phyloP scores from a whole-genome alignment of 2,888 invertebrate genomes.

The Buathra laborator region DNA sequence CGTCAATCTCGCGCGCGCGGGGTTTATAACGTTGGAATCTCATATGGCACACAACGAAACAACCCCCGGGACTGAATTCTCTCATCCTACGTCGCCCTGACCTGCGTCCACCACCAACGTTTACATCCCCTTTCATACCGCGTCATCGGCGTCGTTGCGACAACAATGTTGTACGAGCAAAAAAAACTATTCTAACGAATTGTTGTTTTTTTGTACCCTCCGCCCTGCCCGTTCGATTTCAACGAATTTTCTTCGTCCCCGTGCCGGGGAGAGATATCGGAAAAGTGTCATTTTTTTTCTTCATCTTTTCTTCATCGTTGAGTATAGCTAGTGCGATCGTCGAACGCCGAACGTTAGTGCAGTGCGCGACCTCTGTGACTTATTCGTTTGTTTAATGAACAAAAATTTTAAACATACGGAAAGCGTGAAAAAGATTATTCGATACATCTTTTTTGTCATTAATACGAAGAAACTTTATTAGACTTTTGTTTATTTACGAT shows the following conservation, averaged over 20 bases:
- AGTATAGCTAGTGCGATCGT: too few relatives aligned
- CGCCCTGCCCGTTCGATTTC: too few relatives aligned
- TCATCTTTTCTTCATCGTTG: too few relatives aligned
- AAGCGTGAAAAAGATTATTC: too few relatives aligned
- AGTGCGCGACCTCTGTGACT: too few relatives aligned
- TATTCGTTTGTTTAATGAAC: too few relatives aligned
- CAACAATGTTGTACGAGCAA: conserved; percentile 1
- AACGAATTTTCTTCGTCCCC: too few relatives aligned
- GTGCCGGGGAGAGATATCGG: too few relatives aligned
- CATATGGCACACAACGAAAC: conserved; percentile 46
- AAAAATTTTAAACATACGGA: too few relatives aligned
- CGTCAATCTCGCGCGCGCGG: conserved; percentile 47
- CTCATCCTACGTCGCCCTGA: conserved; percentile 24
- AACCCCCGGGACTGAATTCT: conserved; percentile 33
- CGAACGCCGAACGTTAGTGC: too few relatives aligned
- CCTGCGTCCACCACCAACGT: conserved; percentile 14
- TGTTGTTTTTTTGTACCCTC: conserved; percentile 52
- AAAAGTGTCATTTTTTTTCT: too few relatives aligned
- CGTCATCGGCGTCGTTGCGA: conserved; percentile 15
- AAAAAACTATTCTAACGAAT: conserved; percentile 29
- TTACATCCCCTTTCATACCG: conserved; percentile 9
- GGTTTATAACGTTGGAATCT: conserved; percentile 46
- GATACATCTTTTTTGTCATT: conserved; percentile 67
- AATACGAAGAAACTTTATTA: not conserved
- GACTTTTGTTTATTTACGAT: not conserved